Evolutionary conservation across 2,113 vertebrate genomes (phyloP).

Genomic region (Daubentonia madagascariensis): DNA sequence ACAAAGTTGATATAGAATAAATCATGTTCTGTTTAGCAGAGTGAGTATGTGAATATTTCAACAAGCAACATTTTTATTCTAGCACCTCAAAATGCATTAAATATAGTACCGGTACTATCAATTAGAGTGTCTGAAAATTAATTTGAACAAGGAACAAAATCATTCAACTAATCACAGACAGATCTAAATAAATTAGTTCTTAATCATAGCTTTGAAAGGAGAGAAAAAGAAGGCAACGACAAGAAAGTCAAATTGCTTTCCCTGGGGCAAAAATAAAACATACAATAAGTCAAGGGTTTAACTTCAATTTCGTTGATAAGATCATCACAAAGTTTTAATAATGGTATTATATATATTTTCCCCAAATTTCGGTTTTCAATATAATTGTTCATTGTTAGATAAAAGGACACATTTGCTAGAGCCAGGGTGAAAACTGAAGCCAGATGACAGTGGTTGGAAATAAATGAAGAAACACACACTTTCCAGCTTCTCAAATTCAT

Average conservation of each 20-base stretch:
- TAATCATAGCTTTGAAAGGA: slow-evolving; percentile 69
- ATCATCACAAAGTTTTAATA: slow-evolving; percentile 48
- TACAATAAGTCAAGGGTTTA: slow-evolving; percentile 21
- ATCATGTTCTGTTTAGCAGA: slow-evolving; percentile 14
- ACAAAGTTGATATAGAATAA: not conserved
- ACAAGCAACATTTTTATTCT: slow-evolving; percentile 37
- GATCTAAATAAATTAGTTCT: slow-evolving; percentile 75
- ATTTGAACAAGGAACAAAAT: slow-evolving; percentile 74
- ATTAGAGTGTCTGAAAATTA: slow-evolving; percentile 76
- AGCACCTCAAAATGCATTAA: slow-evolving; percentile 66
- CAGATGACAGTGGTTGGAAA: not conserved
- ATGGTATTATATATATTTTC: not conserved
- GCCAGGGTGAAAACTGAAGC: not conserved
- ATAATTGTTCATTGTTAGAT: slow-evolving; percentile 1
- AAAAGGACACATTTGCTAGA: not conserved
- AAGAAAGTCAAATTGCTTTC: slow-evolving; percentile 59
- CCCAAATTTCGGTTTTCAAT: not conserved
- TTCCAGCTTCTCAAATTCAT: not conserved
- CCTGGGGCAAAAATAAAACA: slow-evolving; percentile 52
- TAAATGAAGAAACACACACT: not conserved
- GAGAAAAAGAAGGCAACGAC: slow-evolving; percentile 40
- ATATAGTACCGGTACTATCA: slow-evolving; percentile 71
- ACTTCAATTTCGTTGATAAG: slow-evolving; percentile 50
- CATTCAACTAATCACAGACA: slow-evolving; percentile 77
- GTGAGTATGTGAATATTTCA: slow-evolving; percentile 46